phyloP scores from a whole-genome alignment of 2,113 vertebrate genomes.

The Columba livia region DNA sequence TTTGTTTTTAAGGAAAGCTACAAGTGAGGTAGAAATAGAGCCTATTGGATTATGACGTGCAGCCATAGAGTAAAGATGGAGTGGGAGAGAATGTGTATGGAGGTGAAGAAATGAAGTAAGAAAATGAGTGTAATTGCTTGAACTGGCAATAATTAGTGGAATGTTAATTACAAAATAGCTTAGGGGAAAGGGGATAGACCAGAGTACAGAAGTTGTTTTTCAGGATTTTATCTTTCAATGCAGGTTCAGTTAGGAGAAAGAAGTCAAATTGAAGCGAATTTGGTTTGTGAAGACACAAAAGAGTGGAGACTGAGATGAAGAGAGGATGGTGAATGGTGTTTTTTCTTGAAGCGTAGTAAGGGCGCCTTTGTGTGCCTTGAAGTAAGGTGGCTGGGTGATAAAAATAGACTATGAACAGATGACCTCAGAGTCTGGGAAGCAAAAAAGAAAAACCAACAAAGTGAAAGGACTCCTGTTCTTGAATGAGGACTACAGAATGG shows the following conservation, averaged over 20 bases:
- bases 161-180: neutral
- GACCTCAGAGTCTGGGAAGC: slow-evolving; percentile 56
- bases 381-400: neutral
- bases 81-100: neutral
- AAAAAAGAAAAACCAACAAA: neutral
- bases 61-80: neutral
- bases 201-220: neutral
- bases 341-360: neutral
- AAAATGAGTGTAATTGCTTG: neutral
- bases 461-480: neutral
- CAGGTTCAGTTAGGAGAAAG: neutral
- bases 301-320: neutral
- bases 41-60: neutral
- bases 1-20: neutral
- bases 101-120: neutral
- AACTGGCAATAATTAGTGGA: neutral
- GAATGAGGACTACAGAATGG: neutral
- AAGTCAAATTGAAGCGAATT: neutral
- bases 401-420: slow-evolving; percentile 31
- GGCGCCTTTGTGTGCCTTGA: neutral
- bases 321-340: neutral
- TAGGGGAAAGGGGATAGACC: neutral
- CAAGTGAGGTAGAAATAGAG: neutral
- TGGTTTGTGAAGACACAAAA: neutral
- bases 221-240: neutral